Evolutionary conservation across 1,140 invertebrate genomes (phyloP), one percentile per base, ranked within the genome.

Genomic region (Pteromalus puparum): DNA sequence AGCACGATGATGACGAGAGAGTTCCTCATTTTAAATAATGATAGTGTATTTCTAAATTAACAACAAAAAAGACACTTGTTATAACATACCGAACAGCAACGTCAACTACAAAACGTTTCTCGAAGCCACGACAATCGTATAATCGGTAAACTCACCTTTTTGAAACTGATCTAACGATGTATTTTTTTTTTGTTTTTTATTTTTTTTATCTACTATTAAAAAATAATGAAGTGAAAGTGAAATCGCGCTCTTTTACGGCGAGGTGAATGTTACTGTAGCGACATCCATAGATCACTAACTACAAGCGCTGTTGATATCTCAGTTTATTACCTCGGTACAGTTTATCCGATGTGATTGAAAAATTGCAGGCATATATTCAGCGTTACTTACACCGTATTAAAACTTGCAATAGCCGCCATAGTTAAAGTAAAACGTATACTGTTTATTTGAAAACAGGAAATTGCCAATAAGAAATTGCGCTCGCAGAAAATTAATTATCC

Each of bases 361-460:
- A 61, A 61, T 61, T 61, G 53, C 53, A 61, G 53, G 53, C 53
- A 61, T 61, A 61, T 61, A 61, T 61, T 61, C 53, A 61, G 53
- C 53, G 53, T 61, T 61, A 61, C 53, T 61, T 61, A 61, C 53
- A 61, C 53, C 53, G 53, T 61, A 61, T 61, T 61, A 61, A 61
- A 61, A 61, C 53, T 21, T 61, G 53, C 53, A 61, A 61, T 61
- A 61, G 53, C 53, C 53, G 53, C 18, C 7, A n/a, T 61, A 21
- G 53, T 61, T 61, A 61, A 61, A 61, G 53, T 61, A 61, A 61
- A 61, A 61, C 53, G 53, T 61, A 61, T 61, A 61, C 53, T 61
- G 21, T 61, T 61, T 61, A 61, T 61, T 61, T 61, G 53, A 61
- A 61, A 61, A 61, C 53, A 61, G 53, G 53, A 61, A 61, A 61